A percentile compares a stretch with the other conserved stretches of the same genome.
Evolutionary conservation across 2,888 invertebrate species (phyloP).

Genomic region (Lasioglossum oenotherae): DNA sequence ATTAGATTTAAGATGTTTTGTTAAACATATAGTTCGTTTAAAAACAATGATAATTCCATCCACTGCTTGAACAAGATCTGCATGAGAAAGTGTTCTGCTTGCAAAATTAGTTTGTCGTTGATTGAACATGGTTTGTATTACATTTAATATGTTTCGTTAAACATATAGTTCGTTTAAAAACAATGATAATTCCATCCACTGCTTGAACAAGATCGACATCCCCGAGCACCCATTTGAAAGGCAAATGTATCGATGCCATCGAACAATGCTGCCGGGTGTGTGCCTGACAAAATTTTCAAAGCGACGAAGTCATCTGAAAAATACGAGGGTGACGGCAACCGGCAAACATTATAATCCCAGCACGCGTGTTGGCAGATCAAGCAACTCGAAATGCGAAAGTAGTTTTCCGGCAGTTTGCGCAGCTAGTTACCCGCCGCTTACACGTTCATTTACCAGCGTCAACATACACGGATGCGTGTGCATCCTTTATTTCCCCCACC

Average conservation of each 20-base stretch:
- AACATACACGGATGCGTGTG: conserved; percentile 34
- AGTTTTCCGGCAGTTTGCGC: conserved; percentile 25
- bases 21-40: no score
- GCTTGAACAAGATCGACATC: not conserved
- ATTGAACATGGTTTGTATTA: no score
- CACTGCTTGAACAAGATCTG: no score
- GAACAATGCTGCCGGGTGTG: not conserved
- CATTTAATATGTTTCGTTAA: no score
- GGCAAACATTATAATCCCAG: conserved; percentile 6
- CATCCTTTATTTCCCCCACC: conserved; percentile 47
- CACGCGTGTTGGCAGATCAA: not conserved
- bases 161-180: no score
- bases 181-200: no score
- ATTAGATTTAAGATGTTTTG: no score
- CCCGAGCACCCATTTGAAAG: not conserved
- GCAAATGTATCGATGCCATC: not conserved
- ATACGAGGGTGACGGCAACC: not conserved
- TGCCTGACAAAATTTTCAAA: conserved; percentile 2
- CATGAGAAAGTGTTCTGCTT: no score
- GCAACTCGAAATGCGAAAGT: conserved; percentile 21
- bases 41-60: no score
- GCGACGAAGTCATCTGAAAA: not conserved
- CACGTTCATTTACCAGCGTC: conserved; percentile 42
- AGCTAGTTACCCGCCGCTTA: conserved; percentile 47
- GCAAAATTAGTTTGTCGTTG: no score